phyloP scores from a whole-genome alignment of 2,888 invertebrate species.

The Hirtodrosophila duncani region DNA sequence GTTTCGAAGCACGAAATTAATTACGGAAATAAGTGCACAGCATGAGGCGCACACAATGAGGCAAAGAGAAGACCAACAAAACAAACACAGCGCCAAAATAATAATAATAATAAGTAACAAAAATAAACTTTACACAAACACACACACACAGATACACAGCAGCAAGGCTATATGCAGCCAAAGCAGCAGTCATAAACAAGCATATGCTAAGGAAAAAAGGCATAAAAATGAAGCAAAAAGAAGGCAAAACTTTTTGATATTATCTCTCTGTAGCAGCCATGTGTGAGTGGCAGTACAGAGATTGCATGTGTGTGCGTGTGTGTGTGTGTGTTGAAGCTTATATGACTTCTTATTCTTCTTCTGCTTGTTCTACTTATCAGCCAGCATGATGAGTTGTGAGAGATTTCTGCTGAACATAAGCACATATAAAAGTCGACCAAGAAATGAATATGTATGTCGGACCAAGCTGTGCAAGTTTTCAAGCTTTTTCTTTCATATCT shows the following conservation, averaged over 20 bases:
- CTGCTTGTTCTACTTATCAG: slow-evolving; percentile 20
- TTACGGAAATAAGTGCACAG: slow-evolving; percentile 48
- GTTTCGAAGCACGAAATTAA: slow-evolving; percentile 72
- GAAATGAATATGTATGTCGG: too few relatives aligned
- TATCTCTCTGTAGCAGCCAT: slow-evolving; percentile 49
- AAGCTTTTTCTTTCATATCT: too few relatives aligned
- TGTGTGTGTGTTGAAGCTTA: slow-evolving; percentile 3
- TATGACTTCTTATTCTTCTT: background rate
- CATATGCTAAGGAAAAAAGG: slow-evolving; percentile 60
- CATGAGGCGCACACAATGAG: slow-evolving; percentile 26
- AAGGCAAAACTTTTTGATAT: slow-evolving; percentile 52
- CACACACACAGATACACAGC: slow-evolving; percentile 5
- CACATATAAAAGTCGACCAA: slow-evolving; percentile 13
- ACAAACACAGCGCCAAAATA: slow-evolving; percentile 43
- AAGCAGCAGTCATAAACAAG: slow-evolving; percentile 49
- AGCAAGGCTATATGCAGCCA: slow-evolving; percentile 6
- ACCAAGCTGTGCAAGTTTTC: too few relatives aligned
- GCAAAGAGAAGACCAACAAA: slow-evolving; percentile 30
- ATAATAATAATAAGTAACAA: slow-evolving; percentile 67
- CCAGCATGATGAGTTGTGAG: slow-evolving; percentile 27
- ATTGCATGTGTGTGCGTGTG: slow-evolving; percentile 1
- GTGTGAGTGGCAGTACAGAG: slow-evolving; percentile 1
- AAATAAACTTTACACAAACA: slow-evolving; percentile 66
- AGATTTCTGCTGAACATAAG: slow-evolving; percentile 25
- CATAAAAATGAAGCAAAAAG: slow-evolving; percentile 58